Conservation (phyloP, 1,140 invertebrate species). For the Drosophila littoralis region DNA sequence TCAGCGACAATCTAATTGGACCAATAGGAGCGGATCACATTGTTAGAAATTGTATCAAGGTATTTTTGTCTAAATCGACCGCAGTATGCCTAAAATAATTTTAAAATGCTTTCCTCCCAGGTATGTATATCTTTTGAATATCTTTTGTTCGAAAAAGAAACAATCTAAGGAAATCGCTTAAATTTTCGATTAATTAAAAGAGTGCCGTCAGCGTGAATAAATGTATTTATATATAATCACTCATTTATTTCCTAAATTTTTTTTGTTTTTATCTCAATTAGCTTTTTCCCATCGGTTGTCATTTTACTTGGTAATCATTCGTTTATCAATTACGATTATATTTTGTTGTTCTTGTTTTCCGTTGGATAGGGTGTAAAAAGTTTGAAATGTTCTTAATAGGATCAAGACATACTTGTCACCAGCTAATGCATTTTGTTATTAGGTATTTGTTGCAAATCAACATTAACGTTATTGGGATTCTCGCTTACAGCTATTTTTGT, state of each 20-base stretch:
- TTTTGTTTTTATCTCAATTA: constrained; percentile 40
- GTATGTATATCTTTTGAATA: too few species aligned
- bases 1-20: too few species aligned
- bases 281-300: constrained; percentile 32
- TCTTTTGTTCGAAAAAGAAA: too few species aligned
- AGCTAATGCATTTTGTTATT: constrained; percentile 25
- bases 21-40: too few species aligned
- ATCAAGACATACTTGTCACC: constrained; percentile 48
- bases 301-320: constrained; percentile 51
- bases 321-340: constrained; percentile 45
- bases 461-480: constrained; percentile 29
- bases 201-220: constrained; percentile 20
- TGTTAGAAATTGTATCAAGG: too few species aligned
- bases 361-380: constrained; percentile 75
- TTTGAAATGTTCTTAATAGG: constrained; percentile 54
- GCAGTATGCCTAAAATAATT: too few species aligned
- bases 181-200: not conserved
- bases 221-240: constrained; percentile 74
- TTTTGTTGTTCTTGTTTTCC: constrained; percentile 31
- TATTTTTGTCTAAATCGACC: too few species aligned
- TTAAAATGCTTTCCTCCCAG: too few species aligned
- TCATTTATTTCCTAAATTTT: constrained; percentile 70
- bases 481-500: constrained; percentile 24
- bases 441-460: constrained; percentile 46
- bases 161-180: too few species aligned